Percentiles rank a stretch among this genome's conserved stretches.
Conservation (phyloP, 1,140 invertebrate genomes). For the Drosophila tropicalis region DNA sequence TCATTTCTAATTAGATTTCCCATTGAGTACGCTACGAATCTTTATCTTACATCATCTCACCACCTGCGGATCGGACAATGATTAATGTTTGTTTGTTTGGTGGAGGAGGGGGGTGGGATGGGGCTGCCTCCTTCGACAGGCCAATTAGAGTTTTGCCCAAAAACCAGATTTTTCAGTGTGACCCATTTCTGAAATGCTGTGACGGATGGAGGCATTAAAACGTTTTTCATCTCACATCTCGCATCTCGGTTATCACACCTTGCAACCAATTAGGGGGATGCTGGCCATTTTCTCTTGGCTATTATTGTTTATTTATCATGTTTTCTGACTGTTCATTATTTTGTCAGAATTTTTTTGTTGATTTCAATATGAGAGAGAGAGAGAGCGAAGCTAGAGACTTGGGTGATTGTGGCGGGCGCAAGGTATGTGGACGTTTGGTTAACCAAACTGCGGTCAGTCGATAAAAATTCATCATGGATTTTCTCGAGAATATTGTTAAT, state of each 20-base stretch:
- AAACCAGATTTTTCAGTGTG: constrained; percentile 16
- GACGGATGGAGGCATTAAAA: constrained; percentile 24
- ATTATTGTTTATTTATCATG: constrained; percentile 74
- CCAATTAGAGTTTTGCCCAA: not conserved
- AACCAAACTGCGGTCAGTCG: constrained; percentile 55
- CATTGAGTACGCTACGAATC: too few relatives aligned
- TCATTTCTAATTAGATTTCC: too few relatives aligned
- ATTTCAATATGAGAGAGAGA: constrained; percentile 25
- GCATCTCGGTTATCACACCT: constrained; percentile 19
- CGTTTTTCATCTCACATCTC: constrained; percentile 7
- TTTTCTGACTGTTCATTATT: constrained; percentile 80
- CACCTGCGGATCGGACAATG: not conserved
- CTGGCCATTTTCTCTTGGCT: constrained; percentile 48
- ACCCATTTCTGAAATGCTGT: constrained; percentile 32
- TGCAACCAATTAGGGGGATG: constrained; percentile 20
- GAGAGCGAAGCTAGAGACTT: not conserved
- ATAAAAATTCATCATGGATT: constrained; percentile 79
- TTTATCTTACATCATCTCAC: not conserved
- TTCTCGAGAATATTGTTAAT: constrained; percentile 58
- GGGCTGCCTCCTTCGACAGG: not conserved
- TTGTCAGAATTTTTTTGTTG: constrained; percentile 64
- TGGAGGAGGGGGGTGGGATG: too few relatives aligned
- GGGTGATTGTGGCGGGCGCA: not conserved
- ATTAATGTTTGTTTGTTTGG: constrained; percentile 15
- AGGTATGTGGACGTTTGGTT: not conserved